These are phyloP conservation scores for Colletes collaris DNA, from an alignment of 2,888 invertebrate genomes.

Conservation along the genomic window DNA sequence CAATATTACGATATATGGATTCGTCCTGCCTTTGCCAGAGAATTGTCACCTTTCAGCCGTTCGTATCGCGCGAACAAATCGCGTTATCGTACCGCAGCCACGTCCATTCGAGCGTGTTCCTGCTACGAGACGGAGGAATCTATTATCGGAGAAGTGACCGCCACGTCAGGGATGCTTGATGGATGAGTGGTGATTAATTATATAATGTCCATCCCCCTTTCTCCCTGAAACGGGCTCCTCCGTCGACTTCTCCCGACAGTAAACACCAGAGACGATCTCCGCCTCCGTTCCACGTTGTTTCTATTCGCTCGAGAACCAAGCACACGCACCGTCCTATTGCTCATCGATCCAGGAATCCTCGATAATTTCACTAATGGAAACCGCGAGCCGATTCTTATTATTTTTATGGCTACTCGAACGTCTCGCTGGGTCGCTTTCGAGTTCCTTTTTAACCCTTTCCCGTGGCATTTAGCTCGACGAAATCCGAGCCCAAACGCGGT, in stretches of 20 bases:
- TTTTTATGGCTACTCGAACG: not conserved
- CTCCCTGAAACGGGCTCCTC: slow-evolving; percentile 23
- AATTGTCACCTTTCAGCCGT: not conserved
- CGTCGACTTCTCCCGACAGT: slow-evolving; percentile 30
- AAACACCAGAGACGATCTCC: slow-evolving; percentile 44
- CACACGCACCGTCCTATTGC: not conserved
- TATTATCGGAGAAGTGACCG: slow-evolving; percentile 74
- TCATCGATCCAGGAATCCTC: not conserved
- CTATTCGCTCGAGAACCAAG: slow-evolving; percentile 5
- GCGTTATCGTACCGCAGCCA: slow-evolving; percentile 35
- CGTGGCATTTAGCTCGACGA: no score
- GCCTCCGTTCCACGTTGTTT: slow-evolving; percentile 24
- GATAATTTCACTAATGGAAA: slow-evolving; percentile 34
- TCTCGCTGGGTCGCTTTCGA: no score
- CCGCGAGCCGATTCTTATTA: not conserved
- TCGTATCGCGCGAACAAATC: not conserved
- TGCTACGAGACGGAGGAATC: slow-evolving; percentile 57
- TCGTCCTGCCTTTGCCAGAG: not conserved
- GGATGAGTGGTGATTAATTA: slow-evolving; percentile 81
- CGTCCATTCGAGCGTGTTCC: slow-evolving; percentile 32
- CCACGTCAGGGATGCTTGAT: slow-evolving; percentile 75
- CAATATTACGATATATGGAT: no score
- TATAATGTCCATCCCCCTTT: slow-evolving; percentile 69
- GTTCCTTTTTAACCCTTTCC: no score
- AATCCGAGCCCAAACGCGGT: no score